These are phyloP conservation scores for Drosophila cognata DNA, from an alignment of 2,888 invertebrate species.

Conservation along the genomic window DNA sequence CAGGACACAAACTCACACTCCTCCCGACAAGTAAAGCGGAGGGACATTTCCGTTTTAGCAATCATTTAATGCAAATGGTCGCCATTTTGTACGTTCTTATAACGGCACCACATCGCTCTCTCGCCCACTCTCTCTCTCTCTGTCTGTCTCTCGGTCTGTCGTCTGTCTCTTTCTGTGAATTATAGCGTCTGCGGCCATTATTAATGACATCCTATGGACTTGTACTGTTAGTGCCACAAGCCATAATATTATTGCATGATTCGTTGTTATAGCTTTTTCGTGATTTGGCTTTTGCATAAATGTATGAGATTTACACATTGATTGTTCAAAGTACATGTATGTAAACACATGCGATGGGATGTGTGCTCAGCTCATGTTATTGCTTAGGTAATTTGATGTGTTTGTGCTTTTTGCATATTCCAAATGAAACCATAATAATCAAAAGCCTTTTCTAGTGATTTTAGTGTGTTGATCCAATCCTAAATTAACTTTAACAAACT, in stretches of 20 bases:
- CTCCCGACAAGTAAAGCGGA: background rate
- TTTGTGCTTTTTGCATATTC: background rate
- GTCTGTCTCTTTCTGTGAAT: constrained; percentile 44
- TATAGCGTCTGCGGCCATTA: constrained; percentile 68
- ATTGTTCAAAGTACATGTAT: constrained; percentile 62
- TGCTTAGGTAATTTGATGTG: constrained; percentile 3
- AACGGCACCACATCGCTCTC: constrained; percentile 39
- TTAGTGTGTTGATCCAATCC: background rate
- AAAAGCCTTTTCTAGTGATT: background rate
- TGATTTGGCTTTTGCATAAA: constrained; percentile 74
- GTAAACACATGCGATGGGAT: constrained; percentile 50
- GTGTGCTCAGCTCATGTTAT: constrained; percentile 9
- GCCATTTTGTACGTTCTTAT: constrained; percentile 75
- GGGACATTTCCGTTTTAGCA: constrained; percentile 67
- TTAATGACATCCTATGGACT: constrained; percentile 64
- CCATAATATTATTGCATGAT: constrained; percentile 78
- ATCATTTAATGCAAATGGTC: constrained; percentile 80
- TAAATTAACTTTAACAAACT: background rate
- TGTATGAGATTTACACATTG: constrained; percentile 60
- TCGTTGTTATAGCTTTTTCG: constrained; percentile 71
- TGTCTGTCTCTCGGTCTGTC: constrained; percentile 7
- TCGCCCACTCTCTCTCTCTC: constrained; percentile 2
- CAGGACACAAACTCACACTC: constrained; percentile 39
- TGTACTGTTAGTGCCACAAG: constrained; percentile 47
- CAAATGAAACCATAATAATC: background rate